Conservation (phyloP, 2,113 vertebrate species). For the Rhinichthys klamathensis region DNA sequence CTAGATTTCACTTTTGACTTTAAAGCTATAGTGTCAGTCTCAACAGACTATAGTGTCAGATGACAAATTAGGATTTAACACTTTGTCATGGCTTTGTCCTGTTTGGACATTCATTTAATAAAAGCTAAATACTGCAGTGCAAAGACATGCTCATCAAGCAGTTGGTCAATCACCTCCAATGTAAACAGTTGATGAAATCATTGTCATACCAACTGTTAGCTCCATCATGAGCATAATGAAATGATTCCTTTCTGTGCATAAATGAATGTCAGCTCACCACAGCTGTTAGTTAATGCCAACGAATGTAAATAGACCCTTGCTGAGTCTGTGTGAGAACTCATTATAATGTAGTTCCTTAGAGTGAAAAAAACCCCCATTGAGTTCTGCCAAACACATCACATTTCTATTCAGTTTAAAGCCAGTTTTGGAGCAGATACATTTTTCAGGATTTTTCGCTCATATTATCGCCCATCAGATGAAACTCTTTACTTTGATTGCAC, state of each 20-base stretch:
- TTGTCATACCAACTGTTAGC: conserved; percentile 9
- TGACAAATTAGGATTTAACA: not conserved
- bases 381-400: not conserved
- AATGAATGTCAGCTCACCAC: conserved; percentile 32
- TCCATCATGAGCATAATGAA: conserved; percentile 6
- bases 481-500: not conserved
- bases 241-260: not conserved
- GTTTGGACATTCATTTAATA: not conserved
- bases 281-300: conserved; percentile 24
- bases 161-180: not conserved
- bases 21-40: not conserved
- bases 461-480: not conserved
- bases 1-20: not conserved
- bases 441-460: not conserved
- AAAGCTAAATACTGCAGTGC: no score
- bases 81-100: not conserved
- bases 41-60: not conserved
- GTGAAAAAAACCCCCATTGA: not conserved
- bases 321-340: conserved; percentile 12
- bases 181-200: conserved; percentile 14
- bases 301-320: conserved; percentile 18
- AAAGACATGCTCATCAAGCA: conserved; percentile 5
- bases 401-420: not conserved
- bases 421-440: not conserved
- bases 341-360: conserved; percentile 18